Evolutionary conservation across 2,797 vertebrate genomes (phyloP).

Genomic region (Pipistrellus pygmaeus): DNA sequence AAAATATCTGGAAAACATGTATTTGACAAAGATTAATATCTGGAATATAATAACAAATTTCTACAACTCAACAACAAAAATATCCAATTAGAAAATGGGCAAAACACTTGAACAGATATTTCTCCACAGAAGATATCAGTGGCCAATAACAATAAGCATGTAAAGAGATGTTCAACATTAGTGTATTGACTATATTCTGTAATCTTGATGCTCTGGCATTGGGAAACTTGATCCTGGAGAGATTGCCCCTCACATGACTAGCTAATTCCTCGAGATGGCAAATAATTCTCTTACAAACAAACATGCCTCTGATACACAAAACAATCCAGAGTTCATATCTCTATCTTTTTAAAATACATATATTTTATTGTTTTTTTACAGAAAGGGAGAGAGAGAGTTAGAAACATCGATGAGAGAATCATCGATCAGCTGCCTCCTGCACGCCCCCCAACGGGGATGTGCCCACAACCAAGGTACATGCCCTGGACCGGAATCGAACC

Average conservation of each 20-base stretch:
- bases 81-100: not conserved
- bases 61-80: not conserved
- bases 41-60: not conserved
- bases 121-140: not conserved
- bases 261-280: not conserved
- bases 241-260: not conserved
- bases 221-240: not conserved
- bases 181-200: not conserved
- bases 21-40: not conserved
- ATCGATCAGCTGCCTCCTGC: no score
- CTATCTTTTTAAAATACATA: not conserved
- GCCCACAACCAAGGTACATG: no score
- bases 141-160: not conserved
- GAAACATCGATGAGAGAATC: no score
- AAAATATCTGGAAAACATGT: not conserved
- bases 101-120: not conserved
- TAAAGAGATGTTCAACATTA: not conserved
- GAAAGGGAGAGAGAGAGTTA: no score
- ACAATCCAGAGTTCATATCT: not conserved
- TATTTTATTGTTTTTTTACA: no score
- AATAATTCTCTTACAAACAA: not conserved
- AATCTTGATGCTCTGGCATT: not conserved
- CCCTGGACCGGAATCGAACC: no score
- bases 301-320: not conserved
- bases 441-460: no score